Base-by-base conservation (phyloP, 2,113 vertebrate genomes). In the Dasyornis broadbenti region DNA sequence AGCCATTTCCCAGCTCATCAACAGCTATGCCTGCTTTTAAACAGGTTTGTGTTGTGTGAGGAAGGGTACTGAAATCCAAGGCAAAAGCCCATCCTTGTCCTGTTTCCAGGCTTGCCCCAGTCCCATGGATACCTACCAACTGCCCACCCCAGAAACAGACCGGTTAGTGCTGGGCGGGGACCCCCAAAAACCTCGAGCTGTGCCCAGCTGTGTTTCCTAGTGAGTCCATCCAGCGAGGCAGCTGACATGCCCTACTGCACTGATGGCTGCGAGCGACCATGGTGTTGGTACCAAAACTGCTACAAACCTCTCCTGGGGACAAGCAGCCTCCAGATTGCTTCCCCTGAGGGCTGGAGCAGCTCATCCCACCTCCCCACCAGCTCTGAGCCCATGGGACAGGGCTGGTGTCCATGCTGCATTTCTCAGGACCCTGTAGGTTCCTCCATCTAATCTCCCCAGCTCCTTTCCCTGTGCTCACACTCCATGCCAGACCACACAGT, bases 191-290 rank as follows among this genome's bases (percentile, higher is more conserved):
- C 15, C 60, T 15, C 11, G 1, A 71, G 39, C 54, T 52, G 16
- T 23, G 44, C 30, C 35, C 40, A 33, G 56, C 5, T 27, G 14
- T 4, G 14, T 21, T 50, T 31, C 7, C 6, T 49, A 28, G 45
- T 3, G 10, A 42, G 39, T 11, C 14, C 70, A 23, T 54, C 13
- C 15, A 60, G 56, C 1, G 2, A 57, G 47, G 47, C 37, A 47
- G 77, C 37, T 13, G 5, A 31, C 0, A 33, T 1, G 16, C 39
- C 28, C 33, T 12, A 5, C 39, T 40, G n/a, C 3, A 15, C 4
- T 19, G 54, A 21, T 0, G 49, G 53, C 78, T 54, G 65, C 0
- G 0, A 26, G 30, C 10, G 13, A 33, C 53, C 0, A 0, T 0
- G 18, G 1, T 35, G 28, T 6, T 11, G 33, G 27, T 4, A 39